phyloP scores from a whole-genome alignment of 2,888 invertebrate genomes.

The Drosophila incognita region DNA sequence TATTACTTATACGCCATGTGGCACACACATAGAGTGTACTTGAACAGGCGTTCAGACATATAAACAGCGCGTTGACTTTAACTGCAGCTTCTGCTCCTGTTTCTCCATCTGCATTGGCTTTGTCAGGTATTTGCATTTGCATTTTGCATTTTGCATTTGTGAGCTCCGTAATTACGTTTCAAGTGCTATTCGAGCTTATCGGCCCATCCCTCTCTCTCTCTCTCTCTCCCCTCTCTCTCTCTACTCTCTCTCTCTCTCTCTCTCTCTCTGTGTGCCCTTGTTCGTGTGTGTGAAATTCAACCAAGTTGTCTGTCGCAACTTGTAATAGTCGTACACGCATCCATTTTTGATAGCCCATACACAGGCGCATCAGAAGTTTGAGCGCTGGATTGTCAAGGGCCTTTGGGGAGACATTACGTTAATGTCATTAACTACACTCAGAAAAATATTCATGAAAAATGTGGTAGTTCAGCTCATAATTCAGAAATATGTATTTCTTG shows the following conservation, averaged over 20 bases:
- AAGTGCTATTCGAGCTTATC: conserved; percentile 73
- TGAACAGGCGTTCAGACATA: conserved; percentile 59
- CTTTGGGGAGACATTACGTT: neutral
- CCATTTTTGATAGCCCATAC: conserved; percentile 31
- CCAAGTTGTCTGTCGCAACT: conserved; percentile 58
- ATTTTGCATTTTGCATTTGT: conserved; percentile 70
- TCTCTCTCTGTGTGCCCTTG: neutral
- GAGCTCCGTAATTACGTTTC: conserved; percentile 76
- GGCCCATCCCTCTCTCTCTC: conserved; percentile 14
- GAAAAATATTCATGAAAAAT: neutral
- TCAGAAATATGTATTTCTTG: no score
- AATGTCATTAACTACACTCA: neutral
- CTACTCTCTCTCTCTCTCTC: neutral
- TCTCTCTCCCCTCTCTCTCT: neutral
- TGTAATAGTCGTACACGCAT: conserved; percentile 45
- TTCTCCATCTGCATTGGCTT: conserved; percentile 40
- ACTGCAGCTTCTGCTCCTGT: conserved; percentile 13
- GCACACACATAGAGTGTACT: conserved; percentile 31
- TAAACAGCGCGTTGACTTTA: conserved; percentile 45
- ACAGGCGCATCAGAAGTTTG: neutral
- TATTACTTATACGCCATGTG: conserved; percentile 70
- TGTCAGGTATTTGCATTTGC: conserved; percentile 62
- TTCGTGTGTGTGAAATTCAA: conserved; percentile 28
- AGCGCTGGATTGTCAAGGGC: neutral
- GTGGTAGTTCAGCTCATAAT: no score